These are phyloP conservation scores for Ochropleura leucogaster DNA, from an alignment of 2,888 invertebrate species.

Conservation along the genomic window DNA sequence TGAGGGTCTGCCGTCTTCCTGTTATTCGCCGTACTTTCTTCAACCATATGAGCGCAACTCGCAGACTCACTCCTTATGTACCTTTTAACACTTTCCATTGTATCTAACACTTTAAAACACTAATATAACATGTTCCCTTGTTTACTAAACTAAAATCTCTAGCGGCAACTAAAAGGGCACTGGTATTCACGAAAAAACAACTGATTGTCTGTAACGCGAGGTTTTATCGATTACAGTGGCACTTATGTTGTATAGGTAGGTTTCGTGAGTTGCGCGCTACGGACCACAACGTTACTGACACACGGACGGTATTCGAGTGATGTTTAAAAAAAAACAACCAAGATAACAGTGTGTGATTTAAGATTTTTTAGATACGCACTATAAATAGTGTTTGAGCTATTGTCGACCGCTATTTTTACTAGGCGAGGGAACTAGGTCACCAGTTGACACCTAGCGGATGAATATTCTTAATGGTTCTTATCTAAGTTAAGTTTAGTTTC, in stretches of 20 bases:
- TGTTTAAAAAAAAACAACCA: constrained; percentile 75
- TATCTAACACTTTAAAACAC: constrained; percentile 70
- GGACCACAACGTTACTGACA: constrained; percentile 60
- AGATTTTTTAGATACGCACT: constrained; percentile 86
- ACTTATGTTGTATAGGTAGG: constrained; percentile 71
- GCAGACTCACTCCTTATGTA: constrained; percentile 88
- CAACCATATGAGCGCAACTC: constrained; percentile 88
- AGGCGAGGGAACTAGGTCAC: constrained; percentile 87
- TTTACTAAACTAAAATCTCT: constrained; percentile 87
- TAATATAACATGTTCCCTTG: constrained; percentile 87
- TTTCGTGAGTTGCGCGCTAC: constrained; percentile 80
- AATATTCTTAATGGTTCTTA: constrained; percentile 69
- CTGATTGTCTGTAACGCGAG: constrained; percentile 69
- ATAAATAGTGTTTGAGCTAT: constrained; percentile 90
- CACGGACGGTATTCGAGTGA: constrained; percentile 61
- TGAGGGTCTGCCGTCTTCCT: constrained; percentile 86
- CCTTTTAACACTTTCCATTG: constrained; percentile 86
- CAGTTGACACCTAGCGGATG: constrained; percentile 78
- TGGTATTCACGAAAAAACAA: constrained; percentile 80
- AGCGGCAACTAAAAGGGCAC: constrained; percentile 83
- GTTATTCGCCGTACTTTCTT: constrained; percentile 82
- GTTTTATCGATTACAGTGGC: constrained; percentile 74
- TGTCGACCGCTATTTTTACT: constrained; percentile 89
- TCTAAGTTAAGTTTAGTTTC: constrained; percentile 67
- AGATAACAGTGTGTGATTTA: constrained; percentile 78